phyloP scores from a whole-genome alignment of 2,113 vertebrate genomes.

The Capreolus pygargus region DNA sequence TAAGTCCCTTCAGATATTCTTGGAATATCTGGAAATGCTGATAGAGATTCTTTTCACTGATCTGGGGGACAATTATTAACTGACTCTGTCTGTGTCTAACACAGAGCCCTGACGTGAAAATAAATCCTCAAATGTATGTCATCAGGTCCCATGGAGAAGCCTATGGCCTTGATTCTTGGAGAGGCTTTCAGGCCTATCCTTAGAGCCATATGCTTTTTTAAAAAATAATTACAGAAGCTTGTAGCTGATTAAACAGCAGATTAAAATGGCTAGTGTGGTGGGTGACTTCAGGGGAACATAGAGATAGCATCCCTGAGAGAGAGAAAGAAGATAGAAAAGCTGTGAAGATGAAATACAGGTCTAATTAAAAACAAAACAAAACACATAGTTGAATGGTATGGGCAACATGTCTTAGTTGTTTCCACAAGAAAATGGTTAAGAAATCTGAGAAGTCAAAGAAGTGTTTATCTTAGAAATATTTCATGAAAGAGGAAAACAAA shows the following conservation, averaged over 20 bases:
- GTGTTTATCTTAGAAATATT: background rate
- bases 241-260: background rate
- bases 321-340: background rate
- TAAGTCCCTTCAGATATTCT: background rate
- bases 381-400: background rate
- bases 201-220: background rate
- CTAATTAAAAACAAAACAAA: background rate
- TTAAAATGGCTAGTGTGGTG: background rate
- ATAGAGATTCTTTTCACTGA: background rate
- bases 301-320: background rate
- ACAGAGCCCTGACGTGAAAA: background rate
- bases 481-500: background rate
- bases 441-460: background rate
- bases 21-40: background rate
- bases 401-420: background rate
- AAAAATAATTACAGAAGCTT: background rate
- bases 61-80: background rate
- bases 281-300: background rate
- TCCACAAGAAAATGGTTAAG: background rate
- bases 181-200: background rate
- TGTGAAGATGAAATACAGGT: background rate
- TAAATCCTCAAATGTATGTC: background rate
- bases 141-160: background rate
- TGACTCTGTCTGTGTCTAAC: background rate
- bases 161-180: background rate